A percentile compares a stretch with the other conserved stretches of the same genome.
phyloP scores from a whole-genome alignment of 2,888 invertebrate genomes.

The Hyposoter didymator region DNA sequence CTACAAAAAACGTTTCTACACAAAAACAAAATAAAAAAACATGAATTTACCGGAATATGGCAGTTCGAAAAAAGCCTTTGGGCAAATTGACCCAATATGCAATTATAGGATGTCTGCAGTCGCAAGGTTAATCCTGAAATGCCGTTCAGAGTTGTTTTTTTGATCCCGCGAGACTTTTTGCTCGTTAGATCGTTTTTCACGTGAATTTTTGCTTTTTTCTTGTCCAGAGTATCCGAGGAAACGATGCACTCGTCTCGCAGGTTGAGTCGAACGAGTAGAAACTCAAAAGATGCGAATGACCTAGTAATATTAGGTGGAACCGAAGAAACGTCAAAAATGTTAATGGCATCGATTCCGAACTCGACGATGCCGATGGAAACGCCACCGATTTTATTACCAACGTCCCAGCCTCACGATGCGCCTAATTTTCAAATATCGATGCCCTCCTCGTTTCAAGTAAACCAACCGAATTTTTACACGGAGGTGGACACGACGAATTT shows the following conservation, averaged over 20 bases:
- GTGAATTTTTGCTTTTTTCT: neutral
- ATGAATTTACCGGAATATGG: too few relatives aligned
- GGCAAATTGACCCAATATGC: too few relatives aligned
- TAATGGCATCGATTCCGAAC: slow-evolving; percentile 18
- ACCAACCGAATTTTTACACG: slow-evolving; percentile 83
- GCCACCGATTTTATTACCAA: slow-evolving; percentile 9
- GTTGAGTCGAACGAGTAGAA: slow-evolving; percentile 52
- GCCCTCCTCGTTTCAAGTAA: slow-evolving; percentile 79
- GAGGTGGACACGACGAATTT: slow-evolving; percentile 80
- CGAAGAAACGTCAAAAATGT: slow-evolving; percentile 35
- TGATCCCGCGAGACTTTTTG: neutral
- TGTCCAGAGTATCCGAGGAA: slow-evolving; percentile 68
- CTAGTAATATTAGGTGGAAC: slow-evolving; percentile 9
- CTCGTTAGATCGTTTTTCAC: neutral
- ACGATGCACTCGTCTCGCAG: slow-evolving; percentile 34
- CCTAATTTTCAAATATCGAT: slow-evolving; percentile 81
- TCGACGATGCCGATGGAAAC: slow-evolving; percentile 3
- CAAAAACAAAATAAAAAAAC: too few relatives aligned
- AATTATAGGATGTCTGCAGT: too few relatives aligned
- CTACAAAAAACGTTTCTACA: too few relatives aligned
- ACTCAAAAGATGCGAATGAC: slow-evolving; percentile 63
- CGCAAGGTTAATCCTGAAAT: neutral
- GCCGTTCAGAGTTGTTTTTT: neutral
- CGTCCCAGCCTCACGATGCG: slow-evolving; percentile 66
- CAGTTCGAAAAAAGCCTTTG: too few relatives aligned